These are phyloP conservation scores for Gallinago media DNA, from an alignment of 2,113 vertebrate species.

Conservation along the genomic window DNA sequence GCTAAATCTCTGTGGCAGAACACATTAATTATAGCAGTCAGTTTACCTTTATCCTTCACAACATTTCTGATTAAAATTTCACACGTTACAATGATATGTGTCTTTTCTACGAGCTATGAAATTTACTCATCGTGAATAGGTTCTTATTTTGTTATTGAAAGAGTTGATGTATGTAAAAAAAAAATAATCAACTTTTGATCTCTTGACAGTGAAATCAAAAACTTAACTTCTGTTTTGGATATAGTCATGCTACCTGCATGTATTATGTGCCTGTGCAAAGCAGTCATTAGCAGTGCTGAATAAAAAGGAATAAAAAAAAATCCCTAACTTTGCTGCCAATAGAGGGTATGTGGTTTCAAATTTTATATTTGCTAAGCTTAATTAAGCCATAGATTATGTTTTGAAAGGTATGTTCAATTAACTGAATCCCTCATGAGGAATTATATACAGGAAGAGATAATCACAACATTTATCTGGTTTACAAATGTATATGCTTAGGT, in stretches of 20 bases:
- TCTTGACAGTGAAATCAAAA: constrained; percentile 85
- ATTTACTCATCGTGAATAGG: constrained; percentile 86
- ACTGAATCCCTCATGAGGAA: constrained; percentile 94
- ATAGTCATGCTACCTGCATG: constrained; percentile 86
- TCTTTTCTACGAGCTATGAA: constrained; percentile 92
- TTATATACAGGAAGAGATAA: constrained; percentile 95
- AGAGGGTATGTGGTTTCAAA: constrained; percentile 85
- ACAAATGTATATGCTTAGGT: constrained; percentile 93
- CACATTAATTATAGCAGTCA: constrained; percentile 96
- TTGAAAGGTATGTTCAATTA: constrained; percentile 95
- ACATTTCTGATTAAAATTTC: constrained; percentile 99
- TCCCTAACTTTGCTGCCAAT: constrained; percentile 88
- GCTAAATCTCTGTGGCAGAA: constrained; percentile 95
- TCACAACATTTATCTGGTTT: constrained; percentile 98
- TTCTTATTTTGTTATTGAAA: constrained; percentile 87
- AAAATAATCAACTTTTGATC: constrained; percentile 79
- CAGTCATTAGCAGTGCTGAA: constrained; percentile 86
- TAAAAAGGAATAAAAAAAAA: constrained; percentile 83
- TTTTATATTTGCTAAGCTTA: constrained; percentile 98
- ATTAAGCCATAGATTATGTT: constrained; percentile 99
- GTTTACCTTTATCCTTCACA: constrained; percentile 94
- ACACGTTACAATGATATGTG: constrained; percentile 95
- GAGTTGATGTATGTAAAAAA: constrained; percentile 74
- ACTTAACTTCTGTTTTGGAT: constrained; percentile 83
- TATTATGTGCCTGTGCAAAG: constrained; percentile 80